phyloP scores from a whole-genome alignment of 2,113 vertebrate genomes.

The Neopipo cinnamomea region DNA sequence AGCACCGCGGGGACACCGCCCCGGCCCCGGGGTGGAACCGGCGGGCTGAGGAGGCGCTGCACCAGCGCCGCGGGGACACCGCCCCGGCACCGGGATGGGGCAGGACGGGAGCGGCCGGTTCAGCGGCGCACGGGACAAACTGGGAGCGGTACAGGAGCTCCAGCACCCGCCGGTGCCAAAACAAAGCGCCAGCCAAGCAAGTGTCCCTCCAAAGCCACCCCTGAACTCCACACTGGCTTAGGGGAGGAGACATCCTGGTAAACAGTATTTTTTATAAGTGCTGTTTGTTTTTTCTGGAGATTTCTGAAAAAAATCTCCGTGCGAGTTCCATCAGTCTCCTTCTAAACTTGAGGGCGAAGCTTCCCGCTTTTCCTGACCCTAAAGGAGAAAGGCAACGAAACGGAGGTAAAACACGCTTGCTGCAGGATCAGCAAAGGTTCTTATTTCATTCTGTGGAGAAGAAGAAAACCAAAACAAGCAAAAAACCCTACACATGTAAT shows the following conservation, averaged over 20 bases:
- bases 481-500: too few species aligned
- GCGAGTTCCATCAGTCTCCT: not conserved
- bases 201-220: not conserved
- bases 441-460: not conserved
- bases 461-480: not conserved
- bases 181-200: not conserved
- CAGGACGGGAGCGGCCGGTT: not conserved
- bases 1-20: not conserved
- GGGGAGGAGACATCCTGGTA: fast-evolving
- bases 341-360: not conserved
- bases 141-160: not conserved
- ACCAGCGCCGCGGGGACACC: not conserved
- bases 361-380: not conserved
- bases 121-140: fast-evolving
- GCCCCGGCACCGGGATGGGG: not conserved
- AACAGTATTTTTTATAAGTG: not conserved
- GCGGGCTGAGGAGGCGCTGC: not conserved
- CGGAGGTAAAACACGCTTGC: fast-evolving
- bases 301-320: not conserved
- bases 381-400: not conserved
- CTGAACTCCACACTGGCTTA: fast-evolving
- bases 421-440: not conserved
- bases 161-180: not conserved
- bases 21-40: not conserved
- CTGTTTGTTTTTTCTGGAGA: not conserved